These are phyloP conservation scores for Rotaria magnacalcarata DNA, from an alignment of 2,888 invertebrate genomes.

Conservation along the genomic window DNA sequence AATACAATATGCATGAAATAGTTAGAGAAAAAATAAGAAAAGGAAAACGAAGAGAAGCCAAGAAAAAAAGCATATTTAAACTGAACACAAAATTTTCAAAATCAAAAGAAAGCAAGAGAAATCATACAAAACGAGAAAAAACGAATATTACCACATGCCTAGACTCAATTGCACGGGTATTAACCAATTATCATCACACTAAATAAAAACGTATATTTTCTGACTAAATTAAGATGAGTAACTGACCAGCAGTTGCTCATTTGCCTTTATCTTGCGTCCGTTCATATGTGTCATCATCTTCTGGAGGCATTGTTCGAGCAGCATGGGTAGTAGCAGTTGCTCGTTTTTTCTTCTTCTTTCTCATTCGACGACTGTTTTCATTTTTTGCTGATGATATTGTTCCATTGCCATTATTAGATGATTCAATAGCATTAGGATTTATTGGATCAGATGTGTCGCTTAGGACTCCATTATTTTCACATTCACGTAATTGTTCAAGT, in stretches of 20 bases:
- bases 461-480: background rate
- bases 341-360: slow-evolving; percentile 32
- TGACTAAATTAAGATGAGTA: background rate
- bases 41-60: background rate
- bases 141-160: background rate
- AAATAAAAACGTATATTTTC: background rate
- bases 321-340: background rate
- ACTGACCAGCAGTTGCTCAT: background rate
- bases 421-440: background rate
- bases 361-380: background rate
- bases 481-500: slow-evolving; percentile 35
- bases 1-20: background rate
- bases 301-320: background rate
- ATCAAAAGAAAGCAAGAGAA: background rate
- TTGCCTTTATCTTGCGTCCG: background rate
- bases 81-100: background rate
- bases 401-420: background rate
- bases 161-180: slow-evolving; percentile 7
- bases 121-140: background rate
- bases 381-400: background rate
- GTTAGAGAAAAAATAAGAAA: background rate
- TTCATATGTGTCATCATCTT: background rate
- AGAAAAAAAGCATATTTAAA: background rate
- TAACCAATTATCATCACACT: background rate
- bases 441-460: background rate